A percentile compares a stretch with the other conserved stretches of the same genome.
phyloP scores from a whole-genome alignment of 1,140 invertebrate genomes.

The Proctacanthus coquilletti region DNA sequence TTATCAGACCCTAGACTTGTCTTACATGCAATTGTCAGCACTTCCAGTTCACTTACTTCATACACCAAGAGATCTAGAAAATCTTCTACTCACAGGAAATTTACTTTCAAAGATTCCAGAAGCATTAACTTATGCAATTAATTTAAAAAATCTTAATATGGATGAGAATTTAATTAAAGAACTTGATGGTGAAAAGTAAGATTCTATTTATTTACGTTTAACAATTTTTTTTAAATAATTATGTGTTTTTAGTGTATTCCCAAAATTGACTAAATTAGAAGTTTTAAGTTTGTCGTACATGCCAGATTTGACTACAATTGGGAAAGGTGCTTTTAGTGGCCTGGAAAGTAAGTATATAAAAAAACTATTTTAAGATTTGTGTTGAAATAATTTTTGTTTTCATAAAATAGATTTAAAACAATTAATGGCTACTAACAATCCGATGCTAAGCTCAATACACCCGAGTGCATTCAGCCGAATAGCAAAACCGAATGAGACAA shows the following conservation, averaged over 20 bases:
- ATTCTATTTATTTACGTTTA: no score
- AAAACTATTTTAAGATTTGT: background rate
- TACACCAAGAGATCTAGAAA: conserved; percentile 42
- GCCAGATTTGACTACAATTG: conserved; percentile 37
- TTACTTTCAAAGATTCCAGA: conserved; percentile 40
- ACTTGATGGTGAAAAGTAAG: conserved; percentile 31
- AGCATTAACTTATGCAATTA: conserved; percentile 38
- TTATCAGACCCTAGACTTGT: conserved; percentile 48
- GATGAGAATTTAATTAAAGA: conserved; percentile 49
- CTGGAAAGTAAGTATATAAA: conserved; percentile 16
- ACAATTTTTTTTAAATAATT: conserved; percentile 9
- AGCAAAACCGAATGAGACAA: conserved; percentile 12
- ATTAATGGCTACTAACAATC: conserved; percentile 34
- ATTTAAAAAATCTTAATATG: conserved; percentile 42
- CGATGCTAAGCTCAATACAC: conserved; percentile 29
- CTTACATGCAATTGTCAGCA: conserved; percentile 41
- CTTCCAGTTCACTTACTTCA: conserved; percentile 48
- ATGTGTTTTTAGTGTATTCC: conserved; percentile 38
- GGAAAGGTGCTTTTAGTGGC: conserved; percentile 25
- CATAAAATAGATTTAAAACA: conserved; percentile 15
- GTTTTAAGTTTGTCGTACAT: conserved; percentile 48
- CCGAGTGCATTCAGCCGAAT: conserved; percentile 38
- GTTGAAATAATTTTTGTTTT: background rate
- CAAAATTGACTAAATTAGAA: conserved; percentile 37
- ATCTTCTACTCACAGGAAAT: conserved; percentile 54